Percentiles rank a stretch among this genome's conserved stretches.
These are phyloP conservation scores for Cirrhinus mrigala DNA, from an alignment of 2,797 vertebrate genomes.

Conservation along the genomic window DNA sequence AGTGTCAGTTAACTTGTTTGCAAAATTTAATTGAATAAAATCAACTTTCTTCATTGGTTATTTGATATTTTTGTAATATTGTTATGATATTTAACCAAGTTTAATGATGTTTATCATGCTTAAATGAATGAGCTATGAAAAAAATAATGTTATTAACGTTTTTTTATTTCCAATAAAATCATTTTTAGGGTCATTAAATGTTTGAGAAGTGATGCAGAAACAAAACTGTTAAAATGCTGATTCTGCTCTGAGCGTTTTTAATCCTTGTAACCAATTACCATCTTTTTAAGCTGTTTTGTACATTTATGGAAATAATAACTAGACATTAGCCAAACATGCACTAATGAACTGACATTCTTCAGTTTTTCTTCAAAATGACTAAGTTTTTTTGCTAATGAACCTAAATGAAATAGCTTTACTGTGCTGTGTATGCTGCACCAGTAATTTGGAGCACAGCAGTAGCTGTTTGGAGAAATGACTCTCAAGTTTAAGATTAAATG, in stretches of 20 bases:
- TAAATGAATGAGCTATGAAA: neutral
- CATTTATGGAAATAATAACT: neutral
- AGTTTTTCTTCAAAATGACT: neutral
- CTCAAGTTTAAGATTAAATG: constrained; percentile 45
- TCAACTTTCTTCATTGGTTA: neutral
- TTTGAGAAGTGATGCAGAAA: neutral
- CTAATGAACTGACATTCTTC: neutral
- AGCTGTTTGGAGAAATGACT: constrained; percentile 26
- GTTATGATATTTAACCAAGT: neutral
- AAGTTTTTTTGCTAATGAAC: neutral
- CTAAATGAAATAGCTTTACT: neutral
- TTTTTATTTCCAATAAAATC: neutral
- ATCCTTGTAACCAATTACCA: neutral
- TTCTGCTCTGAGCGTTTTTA: neutral
- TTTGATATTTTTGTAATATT: neutral
- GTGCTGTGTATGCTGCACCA: neutral
- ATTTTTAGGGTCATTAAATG: neutral
- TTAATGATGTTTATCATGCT: neutral
- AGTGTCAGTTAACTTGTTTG: too few relatives aligned
- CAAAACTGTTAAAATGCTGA: neutral
- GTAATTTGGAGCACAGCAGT: constrained; percentile 15
- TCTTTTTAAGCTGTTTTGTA: neutral
- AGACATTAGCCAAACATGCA: neutral
- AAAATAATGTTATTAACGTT: neutral
- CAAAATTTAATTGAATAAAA: neutral